A percentile compares a stretch with the other conserved stretches of the same genome.
phyloP scores from a whole-genome alignment of 1,140 invertebrate species.

The Monomorium pharaonis region DNA sequence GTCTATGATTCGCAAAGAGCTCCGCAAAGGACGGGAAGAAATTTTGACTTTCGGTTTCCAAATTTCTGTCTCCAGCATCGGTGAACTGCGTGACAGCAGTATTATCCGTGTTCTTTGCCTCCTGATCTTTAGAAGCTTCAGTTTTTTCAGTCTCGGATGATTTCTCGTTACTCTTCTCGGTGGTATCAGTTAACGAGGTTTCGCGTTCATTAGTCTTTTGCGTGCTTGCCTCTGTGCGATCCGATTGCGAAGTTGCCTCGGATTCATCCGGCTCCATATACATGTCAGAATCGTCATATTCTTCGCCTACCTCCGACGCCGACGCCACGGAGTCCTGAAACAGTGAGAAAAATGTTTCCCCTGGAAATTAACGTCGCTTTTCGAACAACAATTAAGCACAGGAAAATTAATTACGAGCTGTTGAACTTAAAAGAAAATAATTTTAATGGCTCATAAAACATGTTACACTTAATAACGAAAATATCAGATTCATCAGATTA shows the following conservation, averaged over 20 bases:
- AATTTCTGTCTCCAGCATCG: constrained; percentile 76
- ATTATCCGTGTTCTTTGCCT: constrained; percentile 63
- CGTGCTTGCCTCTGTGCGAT: constrained; percentile 29
- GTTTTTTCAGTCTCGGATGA: background rate
- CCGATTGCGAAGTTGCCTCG: constrained; percentile 62
- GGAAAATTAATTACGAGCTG: too few relatives aligned
- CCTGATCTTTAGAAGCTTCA: constrained; percentile 50
- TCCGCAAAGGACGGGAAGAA: constrained; percentile 86
- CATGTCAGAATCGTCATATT: constrained; percentile 84
- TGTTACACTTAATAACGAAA: too few relatives aligned
- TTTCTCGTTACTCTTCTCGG: background rate
- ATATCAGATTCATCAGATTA: too few relatives aligned
- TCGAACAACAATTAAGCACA: constrained; percentile 48
- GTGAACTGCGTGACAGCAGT: background rate
- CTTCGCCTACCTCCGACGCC: constrained; percentile 77
- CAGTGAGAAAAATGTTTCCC: background rate
- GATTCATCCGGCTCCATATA: constrained; percentile 83
- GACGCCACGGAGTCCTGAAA: constrained; percentile 82
- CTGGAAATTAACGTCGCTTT: background rate
- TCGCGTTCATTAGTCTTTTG: background rate
- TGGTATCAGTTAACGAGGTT: background rate
- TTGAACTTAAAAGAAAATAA: too few relatives aligned
- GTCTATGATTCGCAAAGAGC: constrained; percentile 81
- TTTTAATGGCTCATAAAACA: too few relatives aligned
- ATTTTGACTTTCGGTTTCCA: constrained; percentile 83